A percentile compares a stretch with the other conserved stretches of the same genome.
These are phyloP conservation scores for Cassiopea andromeda DNA, from an alignment of 30 jellyfish, hydroid and myxozoan species.

Conservation along the genomic window DNA sequence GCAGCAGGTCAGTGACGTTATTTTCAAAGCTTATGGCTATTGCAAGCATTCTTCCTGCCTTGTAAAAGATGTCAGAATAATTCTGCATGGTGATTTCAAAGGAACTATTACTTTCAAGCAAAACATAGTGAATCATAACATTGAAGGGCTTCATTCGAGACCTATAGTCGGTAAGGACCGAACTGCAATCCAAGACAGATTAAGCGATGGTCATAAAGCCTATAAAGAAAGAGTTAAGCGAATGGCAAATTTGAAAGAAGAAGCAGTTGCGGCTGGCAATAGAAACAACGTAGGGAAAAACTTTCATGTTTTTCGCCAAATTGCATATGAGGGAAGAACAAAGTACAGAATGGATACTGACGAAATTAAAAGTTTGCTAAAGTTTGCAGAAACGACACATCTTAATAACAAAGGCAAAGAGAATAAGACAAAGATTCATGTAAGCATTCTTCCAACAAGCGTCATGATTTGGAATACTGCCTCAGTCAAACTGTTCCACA, in stretches of 20 bases:
- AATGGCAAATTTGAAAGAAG: not conserved
- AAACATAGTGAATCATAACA: not conserved
- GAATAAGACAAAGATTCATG: not conserved
- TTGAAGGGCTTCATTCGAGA: not conserved
- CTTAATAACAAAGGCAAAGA: not conserved
- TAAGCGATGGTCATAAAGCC: not conserved
- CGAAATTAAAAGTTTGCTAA: not conserved
- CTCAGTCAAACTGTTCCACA: not conserved
- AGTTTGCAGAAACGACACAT: not conserved
- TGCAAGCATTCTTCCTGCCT: not conserved
- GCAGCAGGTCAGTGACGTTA: not conserved
- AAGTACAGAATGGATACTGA: not conserved
- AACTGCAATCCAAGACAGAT: not conserved
- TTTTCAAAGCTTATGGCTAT: not conserved
- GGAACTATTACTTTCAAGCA: not conserved
- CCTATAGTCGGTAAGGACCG: not conserved
- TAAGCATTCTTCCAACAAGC: not conserved
- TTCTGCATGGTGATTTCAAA: not conserved
- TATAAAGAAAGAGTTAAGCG: not conserved
- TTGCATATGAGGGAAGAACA: not conserved
- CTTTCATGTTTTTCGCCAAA: not conserved
- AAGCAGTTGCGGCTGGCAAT: not conserved
- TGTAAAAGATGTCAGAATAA: not conserved
- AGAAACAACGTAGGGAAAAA: not conserved
- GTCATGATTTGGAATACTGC: not conserved